These are phyloP conservation scores for Triplophysa siluroides DNA, from an alignment of 2,113 vertebrate species.

Conservation along the genomic window DNA sequence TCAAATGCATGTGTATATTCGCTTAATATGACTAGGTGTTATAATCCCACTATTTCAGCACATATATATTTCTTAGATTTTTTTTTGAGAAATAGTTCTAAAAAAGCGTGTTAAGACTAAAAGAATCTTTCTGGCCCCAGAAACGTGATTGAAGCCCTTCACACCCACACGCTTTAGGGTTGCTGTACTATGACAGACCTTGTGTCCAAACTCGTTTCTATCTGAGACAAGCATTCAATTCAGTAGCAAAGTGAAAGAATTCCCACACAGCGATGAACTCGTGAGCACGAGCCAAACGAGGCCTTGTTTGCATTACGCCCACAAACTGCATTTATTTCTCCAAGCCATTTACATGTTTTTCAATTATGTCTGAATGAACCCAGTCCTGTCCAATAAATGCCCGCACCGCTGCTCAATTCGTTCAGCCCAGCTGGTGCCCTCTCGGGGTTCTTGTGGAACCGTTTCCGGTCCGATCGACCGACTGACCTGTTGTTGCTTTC, in stretches of 20 bases:
- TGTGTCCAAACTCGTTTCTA: not conserved
- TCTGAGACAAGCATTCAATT: not conserved
- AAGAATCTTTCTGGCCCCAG: too few species aligned
- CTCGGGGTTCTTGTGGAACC: not conserved
- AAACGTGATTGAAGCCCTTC: too few species aligned
- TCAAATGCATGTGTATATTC: too few species aligned
- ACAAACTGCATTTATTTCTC: conserved; percentile 20
- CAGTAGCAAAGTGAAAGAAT: not conserved
- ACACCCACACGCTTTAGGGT: too few species aligned
- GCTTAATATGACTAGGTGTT: too few species aligned
- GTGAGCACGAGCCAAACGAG: conserved; percentile 17
- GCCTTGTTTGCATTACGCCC: conserved; percentile 13
- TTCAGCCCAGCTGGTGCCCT: conserved; percentile 6
- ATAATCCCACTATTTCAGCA: too few species aligned
- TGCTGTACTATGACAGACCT: not conserved
- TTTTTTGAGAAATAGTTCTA: too few species aligned
- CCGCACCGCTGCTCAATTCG: not conserved
- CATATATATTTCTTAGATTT: too few species aligned
- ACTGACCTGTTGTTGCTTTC: conserved; percentile 8
- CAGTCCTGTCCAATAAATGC: not conserved
- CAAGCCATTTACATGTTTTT: conserved; percentile 28
- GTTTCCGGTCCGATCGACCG: not conserved
- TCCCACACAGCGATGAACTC: not conserved
- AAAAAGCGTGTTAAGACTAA: too few species aligned
- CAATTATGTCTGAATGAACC: conserved; percentile 15